Conservation (phyloP, 2,113 vertebrate species). For the Psilopsiagon aurifrons region DNA sequence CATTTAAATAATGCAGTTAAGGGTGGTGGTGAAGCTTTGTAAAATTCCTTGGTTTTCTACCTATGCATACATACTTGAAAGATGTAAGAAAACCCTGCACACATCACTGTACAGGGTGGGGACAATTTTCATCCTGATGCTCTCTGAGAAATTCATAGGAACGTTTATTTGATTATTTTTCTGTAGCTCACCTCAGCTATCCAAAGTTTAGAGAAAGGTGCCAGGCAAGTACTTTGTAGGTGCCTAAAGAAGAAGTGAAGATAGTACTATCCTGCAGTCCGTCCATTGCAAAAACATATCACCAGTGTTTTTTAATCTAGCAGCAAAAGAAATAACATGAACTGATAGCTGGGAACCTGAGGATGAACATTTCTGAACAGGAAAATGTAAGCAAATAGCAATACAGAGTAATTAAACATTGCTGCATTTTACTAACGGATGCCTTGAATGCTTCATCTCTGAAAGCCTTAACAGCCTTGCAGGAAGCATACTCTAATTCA, state of each 20-base stretch:
- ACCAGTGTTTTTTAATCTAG: neutral
- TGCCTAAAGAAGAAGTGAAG: neutral
- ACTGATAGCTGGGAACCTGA: neutral
- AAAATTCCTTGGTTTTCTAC: neutral
- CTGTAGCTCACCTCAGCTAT: neutral
- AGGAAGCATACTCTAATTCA: neutral
- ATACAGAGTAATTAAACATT: neutral
- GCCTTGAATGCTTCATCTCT: neutral
- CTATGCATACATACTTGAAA: neutral
- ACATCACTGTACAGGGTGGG: no score
- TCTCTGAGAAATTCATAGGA: neutral
- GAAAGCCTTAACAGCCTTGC: neutral
- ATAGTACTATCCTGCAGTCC: neutral
- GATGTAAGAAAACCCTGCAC: neutral
- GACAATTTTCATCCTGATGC: neutral
- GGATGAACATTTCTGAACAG: neutral
- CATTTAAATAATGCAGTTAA: neutral
- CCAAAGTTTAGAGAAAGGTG: neutral
- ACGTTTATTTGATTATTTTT: neutral
- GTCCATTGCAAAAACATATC: neutral
- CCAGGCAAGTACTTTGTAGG: neutral
- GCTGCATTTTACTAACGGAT: neutral
- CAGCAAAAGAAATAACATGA: neutral
- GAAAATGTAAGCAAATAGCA: neutral
- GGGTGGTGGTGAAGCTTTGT: neutral